These are phyloP conservation scores for Pseudopipra pipra DNA, from an alignment of 2,113 vertebrate species.

Conservation along the genomic window DNA sequence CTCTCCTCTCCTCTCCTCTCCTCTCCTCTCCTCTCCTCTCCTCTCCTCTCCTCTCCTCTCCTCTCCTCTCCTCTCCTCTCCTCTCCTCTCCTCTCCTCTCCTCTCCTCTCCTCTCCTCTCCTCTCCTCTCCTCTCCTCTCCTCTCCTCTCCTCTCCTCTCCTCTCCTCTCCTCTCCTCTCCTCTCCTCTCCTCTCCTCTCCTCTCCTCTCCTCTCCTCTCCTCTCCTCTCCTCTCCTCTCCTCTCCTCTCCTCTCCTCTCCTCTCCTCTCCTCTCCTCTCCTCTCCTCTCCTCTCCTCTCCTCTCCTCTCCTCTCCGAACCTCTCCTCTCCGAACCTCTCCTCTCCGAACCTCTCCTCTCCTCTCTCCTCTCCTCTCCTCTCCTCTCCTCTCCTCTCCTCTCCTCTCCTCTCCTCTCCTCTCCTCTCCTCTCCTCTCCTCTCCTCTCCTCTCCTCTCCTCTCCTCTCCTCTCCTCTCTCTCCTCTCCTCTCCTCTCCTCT, in stretches of 20 bases:
- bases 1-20: background rate
- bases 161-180: background rate
- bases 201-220: background rate
- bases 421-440: background rate
- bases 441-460: background rate
- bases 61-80: background rate
- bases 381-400: background rate
- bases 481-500: rapidly evolving
- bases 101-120: background rate
- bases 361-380: rapidly evolving
- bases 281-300: background rate
- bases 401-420: background rate
- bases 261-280: background rate
- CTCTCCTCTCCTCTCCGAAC: background rate
- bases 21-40: background rate
- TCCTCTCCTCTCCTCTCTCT: background rate
- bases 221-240: background rate
- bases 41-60: background rate
- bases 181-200: background rate
- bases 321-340: no score
- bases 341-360: background rate
- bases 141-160: background rate
- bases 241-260: background rate
- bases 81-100: background rate
- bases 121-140: background rate